Conservation (phyloP, 2,113 vertebrate genomes). For the Chaetodon trifascialis region DNA sequence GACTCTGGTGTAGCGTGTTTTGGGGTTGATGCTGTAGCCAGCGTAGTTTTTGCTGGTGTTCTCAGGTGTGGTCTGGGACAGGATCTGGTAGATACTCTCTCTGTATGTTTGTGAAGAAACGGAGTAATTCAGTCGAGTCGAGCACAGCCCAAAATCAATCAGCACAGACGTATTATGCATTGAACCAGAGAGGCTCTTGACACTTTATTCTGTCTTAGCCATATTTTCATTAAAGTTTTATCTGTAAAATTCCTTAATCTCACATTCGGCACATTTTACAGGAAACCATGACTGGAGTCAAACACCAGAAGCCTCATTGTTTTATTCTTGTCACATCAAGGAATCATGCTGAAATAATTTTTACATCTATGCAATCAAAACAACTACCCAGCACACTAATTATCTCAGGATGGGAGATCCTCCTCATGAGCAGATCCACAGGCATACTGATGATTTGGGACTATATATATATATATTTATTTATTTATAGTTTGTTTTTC, state of each 20-base stretch:
- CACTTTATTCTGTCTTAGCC: neutral
- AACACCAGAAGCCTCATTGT: neutral
- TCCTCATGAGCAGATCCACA: constrained; percentile 3
- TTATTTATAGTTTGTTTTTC: too few relatives aligned
- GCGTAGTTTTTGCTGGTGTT: constrained; percentile 92
- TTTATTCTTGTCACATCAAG: constrained; percentile 26
- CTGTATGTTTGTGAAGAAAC: constrained; percentile 70
- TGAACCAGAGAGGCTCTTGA: neutral
- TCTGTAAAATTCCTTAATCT: neutral
- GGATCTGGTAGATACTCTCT: constrained; percentile 92
- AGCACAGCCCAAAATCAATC: neutral
- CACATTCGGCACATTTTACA: neutral
- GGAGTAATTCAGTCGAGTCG: neutral
- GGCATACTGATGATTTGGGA: neutral
- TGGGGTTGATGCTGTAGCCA: constrained; percentile 90
- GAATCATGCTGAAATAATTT: neutral
- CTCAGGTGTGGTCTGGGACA: constrained; percentile 94
- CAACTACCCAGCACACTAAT: neutral
- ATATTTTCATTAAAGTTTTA: neutral
- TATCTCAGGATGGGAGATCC: constrained; percentile 1
- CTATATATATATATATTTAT: too few relatives aligned
- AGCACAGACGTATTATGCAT: neutral
- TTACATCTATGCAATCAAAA: constrained; percentile 12
- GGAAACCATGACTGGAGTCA: neutral
- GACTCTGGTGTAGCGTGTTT: constrained; percentile 91